Base-by-base conservation (phyloP, 2,797 vertebrate species). In the Streptopelia turtur region DNA sequence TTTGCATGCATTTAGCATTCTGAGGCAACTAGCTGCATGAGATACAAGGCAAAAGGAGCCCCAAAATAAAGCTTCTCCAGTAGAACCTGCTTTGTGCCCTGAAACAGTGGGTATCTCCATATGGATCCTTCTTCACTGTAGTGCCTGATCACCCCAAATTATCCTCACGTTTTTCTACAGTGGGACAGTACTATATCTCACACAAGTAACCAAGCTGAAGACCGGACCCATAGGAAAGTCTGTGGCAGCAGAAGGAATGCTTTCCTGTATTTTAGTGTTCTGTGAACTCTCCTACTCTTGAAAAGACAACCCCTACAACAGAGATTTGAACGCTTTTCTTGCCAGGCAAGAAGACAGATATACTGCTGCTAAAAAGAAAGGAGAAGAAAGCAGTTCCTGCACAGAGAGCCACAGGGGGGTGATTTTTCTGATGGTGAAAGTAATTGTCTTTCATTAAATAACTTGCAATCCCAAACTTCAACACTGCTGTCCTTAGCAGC, bases 381-480 rank as follows among this genome's bases (percentile, higher is more conserved):
- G 47, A 86, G 45, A 84, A 83, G 27, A 89, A 85, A 93, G 39
- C 24, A 35, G 50, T 47, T 90, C 57, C 83, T 72, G 70, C 69
- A 61, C 63, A 61, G 68, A 74, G 20, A 43, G 68, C 84, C 84
- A 87, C 49, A 77, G 75, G 71, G 45, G 31, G 60, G 50, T 94
- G 84, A 88, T 90, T 92, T 85, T 93, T 88, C 82, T 91, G 76
- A 45, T 9, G 17, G 33, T 68, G 37, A 85, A 94, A 88, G 56
- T 95, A 86, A 94, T 59, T 87, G 59, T 94, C 47, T 80, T 94
- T 83, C 70, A 71, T 93, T 94, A 93, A 95, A 78, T 77, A 93
- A 85, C 78, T 74, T 93, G 61, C 60, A 83, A 57, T 91, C 41
- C 33, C 16, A 78, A 91, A 87, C 72, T 92, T 83, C 61, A 88